Conservation (phyloP, 2,797 vertebrate species). For the Graptemys geographica region DNA sequence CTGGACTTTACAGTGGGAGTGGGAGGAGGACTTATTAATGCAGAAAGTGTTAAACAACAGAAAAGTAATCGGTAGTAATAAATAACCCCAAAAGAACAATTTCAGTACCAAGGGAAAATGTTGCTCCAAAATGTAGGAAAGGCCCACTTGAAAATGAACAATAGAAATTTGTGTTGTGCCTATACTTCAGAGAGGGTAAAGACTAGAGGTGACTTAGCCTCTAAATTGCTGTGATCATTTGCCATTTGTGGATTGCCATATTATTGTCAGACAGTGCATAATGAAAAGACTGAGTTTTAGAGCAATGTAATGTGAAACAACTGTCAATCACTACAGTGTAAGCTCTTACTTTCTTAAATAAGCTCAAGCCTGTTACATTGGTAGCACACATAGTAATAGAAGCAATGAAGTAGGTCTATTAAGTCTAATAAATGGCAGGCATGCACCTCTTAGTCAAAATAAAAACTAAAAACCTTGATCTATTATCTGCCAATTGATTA, state of each 20-base stretch:
- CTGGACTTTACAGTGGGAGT: background rate
- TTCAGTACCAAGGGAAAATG: background rate
- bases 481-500: constrained; percentile 14
- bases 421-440: background rate
- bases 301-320: background rate
- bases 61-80: background rate
- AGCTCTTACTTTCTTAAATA: background rate
- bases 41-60: background rate
- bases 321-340: background rate
- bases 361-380: background rate
- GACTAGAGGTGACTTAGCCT: background rate
- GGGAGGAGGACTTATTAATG: background rate
- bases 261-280: background rate
- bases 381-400: background rate
- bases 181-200: background rate
- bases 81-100: background rate
- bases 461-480: background rate
- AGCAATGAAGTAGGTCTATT: too few relatives aligned
- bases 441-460: background rate
- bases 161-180: background rate
- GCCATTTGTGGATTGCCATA: background rate
- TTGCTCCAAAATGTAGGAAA: background rate
- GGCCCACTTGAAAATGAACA: background rate
- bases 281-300: background rate
- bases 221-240: background rate